Evolutionary conservation across 2,888 invertebrate genomes (phyloP), one percentile per base, ranked within the genome.

Genomic region (Ormia ochracea): DNA sequence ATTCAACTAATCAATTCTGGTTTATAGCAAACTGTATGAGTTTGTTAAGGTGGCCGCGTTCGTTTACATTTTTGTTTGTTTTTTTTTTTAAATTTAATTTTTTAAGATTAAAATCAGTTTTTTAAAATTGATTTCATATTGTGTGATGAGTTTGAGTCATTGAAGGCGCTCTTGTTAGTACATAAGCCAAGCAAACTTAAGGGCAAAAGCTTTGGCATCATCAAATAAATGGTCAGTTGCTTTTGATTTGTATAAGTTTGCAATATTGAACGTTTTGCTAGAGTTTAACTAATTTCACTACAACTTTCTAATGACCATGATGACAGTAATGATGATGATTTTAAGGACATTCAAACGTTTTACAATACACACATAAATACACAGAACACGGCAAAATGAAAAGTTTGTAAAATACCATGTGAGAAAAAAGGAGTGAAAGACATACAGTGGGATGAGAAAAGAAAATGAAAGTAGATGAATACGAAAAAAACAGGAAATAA

Each of bases 1-100:
- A 88, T 89, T 89, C 89, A 89, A 89, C 89, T 89, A 89, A 89
- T 89, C 89, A 87, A 88, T 88, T 87, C 88, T 87, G 88, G 86
- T 87, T 88, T 85, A 87, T 84, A 85, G 85, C 85, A 83, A 84
- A 84, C 85, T 81, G 84, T 72, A 68, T 58, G 58, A 66, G 48
- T 61, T 52, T 50, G 48, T 56, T 36, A 54, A 48, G 48, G 26
- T 66, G 73, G 66, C 65, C 72, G 56, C 58, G 21, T 74, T 61
- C 58, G 23, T 6, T 58, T 33, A 12, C 28, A 72, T 61, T 41
- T 58, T n/a, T 14, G 10, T 23, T 31, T 58, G 6, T 45, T 21
- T 45, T 14, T 45, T 33, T 21, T 31, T 43, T 43, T n/a, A n/a
- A n/a, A n/a, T n/a, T n/a, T n/a, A n/a, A n/a, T n/a, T n/a, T n/a